A percentile compares a stretch with the other conserved stretches of the same genome.
Evolutionary conservation across 2,113 vertebrate genomes (phyloP).

Genomic region (Silurus meridionalis): DNA sequence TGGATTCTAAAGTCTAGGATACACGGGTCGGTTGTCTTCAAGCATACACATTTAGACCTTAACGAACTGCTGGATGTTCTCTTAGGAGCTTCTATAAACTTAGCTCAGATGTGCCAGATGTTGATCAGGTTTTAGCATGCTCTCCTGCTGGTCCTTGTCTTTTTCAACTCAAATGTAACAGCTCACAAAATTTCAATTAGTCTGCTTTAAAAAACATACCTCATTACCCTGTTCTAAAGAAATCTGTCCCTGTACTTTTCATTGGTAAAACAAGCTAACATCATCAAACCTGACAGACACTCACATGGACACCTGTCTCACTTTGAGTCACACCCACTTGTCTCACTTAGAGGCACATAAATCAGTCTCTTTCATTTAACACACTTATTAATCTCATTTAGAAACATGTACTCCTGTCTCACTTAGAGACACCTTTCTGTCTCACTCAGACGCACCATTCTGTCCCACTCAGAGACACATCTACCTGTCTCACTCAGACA

Average conservation of each 20-base stretch:
- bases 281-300: background rate
- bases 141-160: background rate
- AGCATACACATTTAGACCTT: background rate
- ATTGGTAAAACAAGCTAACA: background rate
- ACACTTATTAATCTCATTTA: too few relatives aligned
- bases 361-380: background rate
- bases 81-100: background rate
- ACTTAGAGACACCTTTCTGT: background rate
- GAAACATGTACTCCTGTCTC: background rate
- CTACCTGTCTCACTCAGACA: background rate
- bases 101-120: background rate
- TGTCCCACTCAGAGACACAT: background rate
- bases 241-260: background rate
- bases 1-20: too few relatives aligned
- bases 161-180: background rate
- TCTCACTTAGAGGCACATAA: background rate
- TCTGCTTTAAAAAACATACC: background rate
- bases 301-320: background rate
- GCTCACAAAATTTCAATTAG: background rate
- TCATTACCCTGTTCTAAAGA: background rate
- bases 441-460: background rate
- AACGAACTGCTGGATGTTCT: background rate
- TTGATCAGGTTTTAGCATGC: background rate
- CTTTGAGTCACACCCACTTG: background rate
- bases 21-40: background rate